phyloP scores from a whole-genome alignment of 2,113 vertebrate species.

The Bettongia penicillata region DNA sequence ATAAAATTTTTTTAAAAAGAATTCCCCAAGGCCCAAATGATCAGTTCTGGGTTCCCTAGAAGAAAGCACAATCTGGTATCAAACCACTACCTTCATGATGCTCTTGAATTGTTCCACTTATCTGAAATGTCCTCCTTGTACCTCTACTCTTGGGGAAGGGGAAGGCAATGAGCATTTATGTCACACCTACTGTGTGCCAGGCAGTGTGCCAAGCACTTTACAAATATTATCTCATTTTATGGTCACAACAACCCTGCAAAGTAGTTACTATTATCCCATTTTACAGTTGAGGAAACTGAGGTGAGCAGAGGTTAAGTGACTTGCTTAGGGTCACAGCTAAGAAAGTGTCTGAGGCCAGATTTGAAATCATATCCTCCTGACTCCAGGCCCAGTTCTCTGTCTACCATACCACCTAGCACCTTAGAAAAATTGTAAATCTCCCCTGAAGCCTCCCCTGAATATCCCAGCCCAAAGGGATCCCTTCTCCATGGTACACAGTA shows the following conservation, averaged over 20 bases:
- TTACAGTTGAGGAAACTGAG: neutral
- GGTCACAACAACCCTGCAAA: neutral
- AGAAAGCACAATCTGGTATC: neutral
- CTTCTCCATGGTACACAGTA: neutral
- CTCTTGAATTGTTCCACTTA: neutral
- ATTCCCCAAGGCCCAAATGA: neutral
- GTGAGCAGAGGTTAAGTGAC: neutral
- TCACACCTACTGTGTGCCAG: neutral
- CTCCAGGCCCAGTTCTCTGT: neutral
- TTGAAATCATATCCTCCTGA: neutral
- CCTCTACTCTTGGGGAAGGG: neutral
- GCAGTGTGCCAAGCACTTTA: neutral
- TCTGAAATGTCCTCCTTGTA: neutral
- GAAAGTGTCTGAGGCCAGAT: neutral
- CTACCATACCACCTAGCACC: neutral
- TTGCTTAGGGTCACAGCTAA: neutral
- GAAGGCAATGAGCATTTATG: neutral
- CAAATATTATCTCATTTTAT: neutral
- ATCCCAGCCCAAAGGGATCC: neutral
- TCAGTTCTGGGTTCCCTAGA: neutral
- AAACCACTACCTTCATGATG: neutral
- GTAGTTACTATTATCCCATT: neutral
- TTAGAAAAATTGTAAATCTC: neutral
- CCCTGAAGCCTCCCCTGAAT: neutral
- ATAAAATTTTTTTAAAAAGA: neutral